These are phyloP conservation scores for Microtus montanus DNA, from an alignment of 2,113 vertebrate genomes.

Conservation along the genomic window DNA sequence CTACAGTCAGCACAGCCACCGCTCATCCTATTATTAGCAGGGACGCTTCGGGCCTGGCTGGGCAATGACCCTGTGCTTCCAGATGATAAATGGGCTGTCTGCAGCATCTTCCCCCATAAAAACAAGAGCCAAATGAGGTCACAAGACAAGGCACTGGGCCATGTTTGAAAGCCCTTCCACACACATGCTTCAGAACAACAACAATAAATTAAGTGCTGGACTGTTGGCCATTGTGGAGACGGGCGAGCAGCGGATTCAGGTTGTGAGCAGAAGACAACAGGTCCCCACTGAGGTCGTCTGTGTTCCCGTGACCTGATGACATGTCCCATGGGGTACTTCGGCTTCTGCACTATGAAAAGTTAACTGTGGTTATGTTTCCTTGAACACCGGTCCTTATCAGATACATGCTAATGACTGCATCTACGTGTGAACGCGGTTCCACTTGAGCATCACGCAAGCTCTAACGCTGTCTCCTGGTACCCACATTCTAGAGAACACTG, in stretches of 20 bases:
- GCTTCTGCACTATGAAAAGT: not conserved
- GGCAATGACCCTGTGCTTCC: accelerated
- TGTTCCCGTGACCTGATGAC: not conserved
- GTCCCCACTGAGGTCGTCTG: not conserved
- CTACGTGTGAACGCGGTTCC: too few species aligned
- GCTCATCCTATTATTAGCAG: not conserved
- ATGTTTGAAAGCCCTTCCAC: not conserved
- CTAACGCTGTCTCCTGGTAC: not conserved
- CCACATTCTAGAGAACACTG: slow-evolving; percentile 1
- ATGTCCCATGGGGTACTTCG: not conserved
- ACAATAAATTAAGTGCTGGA: not conserved
- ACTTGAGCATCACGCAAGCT: too few species aligned
- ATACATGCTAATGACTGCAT: accelerated
- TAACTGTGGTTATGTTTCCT: accelerated
- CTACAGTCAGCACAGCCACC: not conserved
- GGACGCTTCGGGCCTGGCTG: not conserved
- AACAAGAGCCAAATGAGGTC: not conserved
- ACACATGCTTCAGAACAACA: not conserved
- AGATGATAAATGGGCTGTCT: not conserved
- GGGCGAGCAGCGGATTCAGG: not conserved
- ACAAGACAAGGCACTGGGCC: not conserved
- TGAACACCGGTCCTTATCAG: not conserved
- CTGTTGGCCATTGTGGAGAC: accelerated
- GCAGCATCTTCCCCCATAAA: not conserved
- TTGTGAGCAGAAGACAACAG: not conserved